Evolutionary conservation across 2,113 vertebrate genomes (phyloP).

Genomic region (Phyllopteryx taeniolatus): DNA sequence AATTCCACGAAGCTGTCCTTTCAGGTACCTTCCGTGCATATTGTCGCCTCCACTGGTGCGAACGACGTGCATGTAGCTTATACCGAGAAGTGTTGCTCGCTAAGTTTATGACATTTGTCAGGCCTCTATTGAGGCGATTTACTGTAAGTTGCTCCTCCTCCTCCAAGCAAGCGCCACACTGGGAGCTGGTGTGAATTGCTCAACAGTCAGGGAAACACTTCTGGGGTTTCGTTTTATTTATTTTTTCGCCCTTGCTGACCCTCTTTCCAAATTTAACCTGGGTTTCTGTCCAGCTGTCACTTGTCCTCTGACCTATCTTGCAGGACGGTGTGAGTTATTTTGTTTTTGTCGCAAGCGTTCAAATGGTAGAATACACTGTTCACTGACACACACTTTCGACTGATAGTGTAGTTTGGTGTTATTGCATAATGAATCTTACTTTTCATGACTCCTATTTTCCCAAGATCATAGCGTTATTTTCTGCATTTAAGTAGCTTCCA

Average conservation of each 20-base stretch:
- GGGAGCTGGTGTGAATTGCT: conserved; percentile 5
- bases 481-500: neutral
- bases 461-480: neutral
- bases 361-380: neutral
- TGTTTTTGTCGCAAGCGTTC: conserved; percentile 18
- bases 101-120: conserved; percentile 4
- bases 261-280: conserved; percentile 33
- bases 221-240: conserved; percentile 4
- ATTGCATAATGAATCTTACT: neutral
- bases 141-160: conserved; percentile 5
- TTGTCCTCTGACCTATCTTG: conserved; percentile 33
- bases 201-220: conserved; percentile 23
- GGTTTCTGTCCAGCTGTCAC: conserved; percentile 37
- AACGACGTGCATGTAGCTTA: neutral
- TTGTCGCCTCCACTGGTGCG: neutral
- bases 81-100: neutral
- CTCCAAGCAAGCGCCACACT: neutral
- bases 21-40: neutral
- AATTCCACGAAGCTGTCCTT: neutral
- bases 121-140: conserved; percentile 20
- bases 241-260: neutral
- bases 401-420: neutral
- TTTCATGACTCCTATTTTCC: neutral
- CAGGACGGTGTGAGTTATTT: conserved; percentile 48
- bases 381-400: no score